Base-by-base conservation (phyloP, 1,140 invertebrate species). In the Ctenoplectra terminalis region DNA sequence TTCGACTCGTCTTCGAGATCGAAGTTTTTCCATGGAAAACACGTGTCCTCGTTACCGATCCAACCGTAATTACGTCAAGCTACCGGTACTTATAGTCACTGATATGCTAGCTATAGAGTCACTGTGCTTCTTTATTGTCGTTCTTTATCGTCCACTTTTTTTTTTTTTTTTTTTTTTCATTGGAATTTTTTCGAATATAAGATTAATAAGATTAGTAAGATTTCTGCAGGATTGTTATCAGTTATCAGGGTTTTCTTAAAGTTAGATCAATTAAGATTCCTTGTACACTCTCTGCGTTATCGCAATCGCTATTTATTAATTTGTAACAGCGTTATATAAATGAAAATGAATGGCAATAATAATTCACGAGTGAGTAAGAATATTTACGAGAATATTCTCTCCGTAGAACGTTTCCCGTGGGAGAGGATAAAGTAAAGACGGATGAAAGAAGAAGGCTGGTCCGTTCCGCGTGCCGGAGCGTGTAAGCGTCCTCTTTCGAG, bases 11-110 rank as follows among this genome's bases (percentile, higher is more conserved):
- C 70, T 80, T 80, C 77, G 77, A 73, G 77, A 73, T 73, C 77
- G 20, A 73, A 63, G 77, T 73, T 80, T 80, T 80, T 80, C 67
- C 58, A 80, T 80, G 69, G 37, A 80, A 80, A 80, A 73, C 76
- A 73, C 77, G 69, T 71, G 77, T 80, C 69, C 77, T 61, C 58
- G 56, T 79, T 73, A 73, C 70, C 58, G 34, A 17, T 54, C 26
- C 77, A 4, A 46, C 15, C 37, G 31, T 80, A 80, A 80, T 80
- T 80, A 52, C 48, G 37, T 67, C 37, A 17, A 67, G 20, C 20
- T 26, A n/a, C 37, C 23, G 11, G 23, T 8, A 15, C n/a, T 46
- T 20, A 3, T 13, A 54, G 7, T 34, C 50, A 17, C 29, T 6
- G 13, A 26, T 31, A 11, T n/a, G 23, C n/a, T 13, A 54, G 50